phyloP scores from a whole-genome alignment of 2,888 invertebrate species.

The Danaus chrysippus region DNA sequence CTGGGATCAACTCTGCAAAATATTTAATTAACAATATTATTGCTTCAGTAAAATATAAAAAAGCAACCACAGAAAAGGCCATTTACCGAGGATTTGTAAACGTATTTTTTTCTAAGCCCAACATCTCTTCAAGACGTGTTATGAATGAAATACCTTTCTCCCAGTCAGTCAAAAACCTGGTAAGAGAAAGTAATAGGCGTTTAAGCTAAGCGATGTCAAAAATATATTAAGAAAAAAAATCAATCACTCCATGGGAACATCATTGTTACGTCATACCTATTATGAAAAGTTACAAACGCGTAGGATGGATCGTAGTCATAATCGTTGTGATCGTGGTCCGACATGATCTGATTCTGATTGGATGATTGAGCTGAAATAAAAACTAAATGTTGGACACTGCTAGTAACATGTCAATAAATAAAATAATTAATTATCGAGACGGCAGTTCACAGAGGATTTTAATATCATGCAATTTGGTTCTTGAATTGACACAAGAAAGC shows the following conservation, averaged over 20 bases:
- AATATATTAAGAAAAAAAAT: conserved; percentile 1
- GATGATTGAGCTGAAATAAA: conserved; percentile 54
- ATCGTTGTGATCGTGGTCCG: conserved; percentile 73
- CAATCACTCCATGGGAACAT: neutral
- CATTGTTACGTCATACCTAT: conserved; percentile 70
- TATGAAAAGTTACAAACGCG: conserved; percentile 87
- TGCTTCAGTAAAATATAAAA: conserved; percentile 4
- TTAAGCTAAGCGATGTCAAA: conserved; percentile 12
- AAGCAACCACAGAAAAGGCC: conserved; percentile 18
- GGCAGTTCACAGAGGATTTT: neutral
- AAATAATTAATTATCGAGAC: neutral
- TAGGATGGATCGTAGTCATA: conserved; percentile 86
- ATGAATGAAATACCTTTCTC: conserved; percentile 86
- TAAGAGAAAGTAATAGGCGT: conserved; percentile 31
- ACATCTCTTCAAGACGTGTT: conserved; percentile 82
- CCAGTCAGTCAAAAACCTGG: conserved; percentile 79
- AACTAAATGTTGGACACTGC: conserved; percentile 2
- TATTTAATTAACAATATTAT: conserved; percentile 19
- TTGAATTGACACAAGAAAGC: conserved; percentile 2
- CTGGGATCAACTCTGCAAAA: conserved; percentile 83
- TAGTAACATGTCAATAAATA: neutral
- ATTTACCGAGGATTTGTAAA: conserved; percentile 82
- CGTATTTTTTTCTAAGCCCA: conserved; percentile 81
- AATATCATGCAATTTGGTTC: conserved; percentile 8
- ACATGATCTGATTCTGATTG: conserved; percentile 42